Conservation (phyloP, 2,113 vertebrate genomes). For the Eptatretus burgeri region DNA sequence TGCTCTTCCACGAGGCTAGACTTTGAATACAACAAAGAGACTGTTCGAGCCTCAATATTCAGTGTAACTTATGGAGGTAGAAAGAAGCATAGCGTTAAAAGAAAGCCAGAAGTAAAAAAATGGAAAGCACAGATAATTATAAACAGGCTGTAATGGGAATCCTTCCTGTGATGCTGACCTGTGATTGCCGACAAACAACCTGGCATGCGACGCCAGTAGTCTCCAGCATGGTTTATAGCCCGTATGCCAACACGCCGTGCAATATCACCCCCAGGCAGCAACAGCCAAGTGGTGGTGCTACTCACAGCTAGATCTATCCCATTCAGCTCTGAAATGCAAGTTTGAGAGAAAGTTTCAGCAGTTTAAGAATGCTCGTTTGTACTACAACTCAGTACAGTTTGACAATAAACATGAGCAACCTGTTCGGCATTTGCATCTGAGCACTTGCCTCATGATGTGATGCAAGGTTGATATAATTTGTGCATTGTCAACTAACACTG, state of each 20-base stretch:
- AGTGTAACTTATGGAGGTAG: background rate
- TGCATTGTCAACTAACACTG: too few relatives aligned
- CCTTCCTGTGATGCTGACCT: constrained; percentile 19
- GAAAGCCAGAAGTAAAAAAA: background rate
- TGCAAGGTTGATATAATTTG: too few relatives aligned
- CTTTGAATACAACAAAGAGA: constrained; percentile 2
- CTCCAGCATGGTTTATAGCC: constrained; percentile 54
- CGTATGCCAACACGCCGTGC: constrained; percentile 61
- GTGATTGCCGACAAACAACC: constrained; percentile 36
- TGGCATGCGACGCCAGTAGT: constrained; percentile 92
- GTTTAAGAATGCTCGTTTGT: too few relatives aligned
- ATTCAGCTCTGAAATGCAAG: constrained; percentile 29
- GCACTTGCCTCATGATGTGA: too few relatives aligned
- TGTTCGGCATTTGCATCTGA: too few relatives aligned
- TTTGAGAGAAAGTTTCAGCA: background rate
- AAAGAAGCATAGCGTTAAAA: background rate
- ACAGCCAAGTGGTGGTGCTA: constrained; percentile 48
- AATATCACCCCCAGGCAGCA: constrained; percentile 49
- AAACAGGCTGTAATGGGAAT: background rate
- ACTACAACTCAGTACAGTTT: too few relatives aligned
- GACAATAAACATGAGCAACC: too few relatives aligned
- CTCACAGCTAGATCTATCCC: constrained; percentile 56
- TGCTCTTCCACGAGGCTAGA: background rate
- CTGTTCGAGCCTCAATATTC: background rate
- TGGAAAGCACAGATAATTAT: constrained; percentile 1